Conservation (phyloP, 2,797 vertebrate species). For the Tamandua tetradactyla region DNA sequence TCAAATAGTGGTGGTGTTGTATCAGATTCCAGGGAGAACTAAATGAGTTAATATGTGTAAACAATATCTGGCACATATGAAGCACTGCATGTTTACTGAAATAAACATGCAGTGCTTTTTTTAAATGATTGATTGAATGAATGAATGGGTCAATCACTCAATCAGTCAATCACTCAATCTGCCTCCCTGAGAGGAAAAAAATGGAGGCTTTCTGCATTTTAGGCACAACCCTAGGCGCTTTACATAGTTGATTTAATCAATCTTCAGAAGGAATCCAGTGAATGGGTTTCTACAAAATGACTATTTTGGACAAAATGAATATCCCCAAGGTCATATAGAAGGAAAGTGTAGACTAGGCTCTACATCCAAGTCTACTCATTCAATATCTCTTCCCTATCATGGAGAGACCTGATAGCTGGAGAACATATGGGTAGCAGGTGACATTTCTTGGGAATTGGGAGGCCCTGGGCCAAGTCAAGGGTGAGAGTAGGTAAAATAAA, state of each 20-base stretch:
- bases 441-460: background rate
- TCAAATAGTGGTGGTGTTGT: background rate
- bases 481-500: background rate
- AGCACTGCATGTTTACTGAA: background rate
- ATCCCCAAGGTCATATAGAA: background rate
- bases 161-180: too few relatives aligned
- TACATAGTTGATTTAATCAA: background rate
- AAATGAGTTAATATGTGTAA: background rate
- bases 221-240: background rate
- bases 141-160: too few relatives aligned
- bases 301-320: background rate
- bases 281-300: background rate
- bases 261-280: background rate
- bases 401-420: background rate
- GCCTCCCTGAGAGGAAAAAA: background rate
- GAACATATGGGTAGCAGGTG: background rate
- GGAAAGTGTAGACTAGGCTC: background rate
- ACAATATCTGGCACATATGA: background rate
- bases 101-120: too few relatives aligned
- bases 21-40: background rate
- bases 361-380: rapidly evolving
- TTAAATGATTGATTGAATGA: too few relatives aligned
- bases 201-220: background rate
- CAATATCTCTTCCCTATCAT: background rate
- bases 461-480: background rate